phyloP scores from a whole-genome alignment of 1,140 invertebrate genomes.

The Drosophila carrolli region DNA sequence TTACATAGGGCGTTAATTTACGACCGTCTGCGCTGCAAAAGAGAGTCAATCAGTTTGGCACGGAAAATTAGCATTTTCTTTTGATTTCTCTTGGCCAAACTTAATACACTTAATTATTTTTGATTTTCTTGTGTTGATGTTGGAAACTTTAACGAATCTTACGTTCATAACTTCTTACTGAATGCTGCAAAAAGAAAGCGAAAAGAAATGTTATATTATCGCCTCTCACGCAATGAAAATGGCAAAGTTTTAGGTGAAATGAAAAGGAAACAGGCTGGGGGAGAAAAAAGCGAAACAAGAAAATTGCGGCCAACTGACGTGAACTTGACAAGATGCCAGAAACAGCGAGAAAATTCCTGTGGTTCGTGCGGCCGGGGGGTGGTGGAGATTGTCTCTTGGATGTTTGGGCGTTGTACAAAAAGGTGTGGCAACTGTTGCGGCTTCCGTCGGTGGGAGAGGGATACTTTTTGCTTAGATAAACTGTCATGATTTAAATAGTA shows the following conservation, averaged over 20 bases:
- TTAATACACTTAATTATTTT: slow-evolving; percentile 36
- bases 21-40: neutral
- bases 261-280: slow-evolving; percentile 15
- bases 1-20: slow-evolving; percentile 40
- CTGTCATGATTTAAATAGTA: slow-evolving; percentile 82
- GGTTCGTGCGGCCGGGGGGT: slow-evolving; percentile 36
- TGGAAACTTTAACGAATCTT: slow-evolving; percentile 11
- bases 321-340: slow-evolving; percentile 79
- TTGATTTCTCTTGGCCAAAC: neutral
- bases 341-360: slow-evolving; percentile 63
- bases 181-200: neutral
- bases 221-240: slow-evolving; percentile 60
- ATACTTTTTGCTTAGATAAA: slow-evolving; percentile 73
- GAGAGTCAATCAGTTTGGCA: slow-evolving; percentile 22
- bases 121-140: slow-evolving; percentile 3
- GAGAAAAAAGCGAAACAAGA: slow-evolving; percentile 21
- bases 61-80: slow-evolving; percentile 29
- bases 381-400: slow-evolving; percentile 9
- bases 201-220: slow-evolving; percentile 52
- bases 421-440: slow-evolving; percentile 78
- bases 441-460: slow-evolving; percentile 25
- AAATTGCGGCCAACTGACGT: slow-evolving; percentile 50
- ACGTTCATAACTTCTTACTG: slow-evolving; percentile 13
- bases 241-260: slow-evolving; percentile 52
- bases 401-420: slow-evolving; percentile 27